Evolutionary conservation across 1,140 invertebrate genomes (phyloP), one percentile per base, ranked within the genome.

Genomic region (Trachymyrmex septentrionalis): DNA sequence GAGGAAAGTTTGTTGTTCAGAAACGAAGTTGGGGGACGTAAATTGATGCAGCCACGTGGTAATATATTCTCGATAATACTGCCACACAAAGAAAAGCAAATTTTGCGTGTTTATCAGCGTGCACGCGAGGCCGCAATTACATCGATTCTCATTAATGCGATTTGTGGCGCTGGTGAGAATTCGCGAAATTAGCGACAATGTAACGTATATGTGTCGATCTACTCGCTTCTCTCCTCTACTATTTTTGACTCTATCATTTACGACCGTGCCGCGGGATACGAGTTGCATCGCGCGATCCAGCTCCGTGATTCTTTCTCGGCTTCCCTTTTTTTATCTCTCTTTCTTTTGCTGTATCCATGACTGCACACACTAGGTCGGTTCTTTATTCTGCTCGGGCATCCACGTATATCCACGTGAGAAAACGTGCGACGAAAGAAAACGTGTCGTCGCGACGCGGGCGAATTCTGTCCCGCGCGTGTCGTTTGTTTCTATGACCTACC

Each of bases 381-480:
- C 80, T 85, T 78, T 77, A 85, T 76, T 77, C 57, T 48, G 30
- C 61, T 50, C 82, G 85, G 78, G 86, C 73, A 9, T 24, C 38
- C 66, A 71, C 80, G 80, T 84, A 84, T 75, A 84, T 71, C 85
- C 73, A 38, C 55, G 57, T 9, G 81, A 76, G 24, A 53, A 19
- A 78, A 72, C 73, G 85, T 85, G 87, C 73, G 78, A 72, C 78
- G 64, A 87, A 86, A 86, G 82, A 90, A 85, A 92, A 88, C 86
- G 85, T 85, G 75, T 87, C 78, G 82, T 84, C 85, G 88, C 87
- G 63, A 57, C 55, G 6, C 55, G n/a, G 66, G 73, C 86, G 86
- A 88, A 89, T 88, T 88, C 87, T 59, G 85, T 85, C 78, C 85
- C 82, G 82, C 67, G 38, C 55, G 53, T 66, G 78, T 48, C 78